phyloP scores from a whole-genome alignment of 2,113 vertebrate species.

The Puffinus mauretanicus region DNA sequence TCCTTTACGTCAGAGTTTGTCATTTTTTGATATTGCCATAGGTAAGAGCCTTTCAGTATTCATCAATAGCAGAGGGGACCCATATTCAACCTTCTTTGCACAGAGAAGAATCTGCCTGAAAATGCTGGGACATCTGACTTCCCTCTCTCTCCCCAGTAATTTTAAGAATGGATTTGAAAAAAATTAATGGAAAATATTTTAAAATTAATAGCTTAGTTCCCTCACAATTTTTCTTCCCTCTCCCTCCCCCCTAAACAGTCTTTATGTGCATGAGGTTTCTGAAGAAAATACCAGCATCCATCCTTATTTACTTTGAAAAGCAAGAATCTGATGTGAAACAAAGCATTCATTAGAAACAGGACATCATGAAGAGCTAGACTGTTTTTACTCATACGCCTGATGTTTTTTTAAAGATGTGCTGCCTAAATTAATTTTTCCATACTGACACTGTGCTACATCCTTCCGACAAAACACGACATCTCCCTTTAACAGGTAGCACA shows the following conservation, averaged over 20 bases:
- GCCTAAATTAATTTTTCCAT: background rate
- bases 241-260: background rate
- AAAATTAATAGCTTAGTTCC: background rate
- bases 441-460: background rate
- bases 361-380: background rate
- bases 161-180: background rate
- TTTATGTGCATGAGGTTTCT: background rate
- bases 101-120: background rate
- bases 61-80: background rate
- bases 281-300: slow-evolving; percentile 10
- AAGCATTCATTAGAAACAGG: background rate
- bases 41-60: background rate
- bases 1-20: background rate
- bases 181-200: background rate
- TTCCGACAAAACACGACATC: background rate
- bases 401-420: background rate
- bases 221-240: background rate
- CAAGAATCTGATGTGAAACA: slow-evolving; percentile 2
- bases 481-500: slow-evolving; percentile 41
- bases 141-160: background rate
- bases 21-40: background rate
- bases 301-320: slow-evolving; percentile 2
- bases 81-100: background rate
- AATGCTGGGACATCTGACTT: background rate
- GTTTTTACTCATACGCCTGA: background rate